phyloP scores from a whole-genome alignment of 2,797 vertebrate genomes.

The Rhinatrema bivittatum region DNA sequence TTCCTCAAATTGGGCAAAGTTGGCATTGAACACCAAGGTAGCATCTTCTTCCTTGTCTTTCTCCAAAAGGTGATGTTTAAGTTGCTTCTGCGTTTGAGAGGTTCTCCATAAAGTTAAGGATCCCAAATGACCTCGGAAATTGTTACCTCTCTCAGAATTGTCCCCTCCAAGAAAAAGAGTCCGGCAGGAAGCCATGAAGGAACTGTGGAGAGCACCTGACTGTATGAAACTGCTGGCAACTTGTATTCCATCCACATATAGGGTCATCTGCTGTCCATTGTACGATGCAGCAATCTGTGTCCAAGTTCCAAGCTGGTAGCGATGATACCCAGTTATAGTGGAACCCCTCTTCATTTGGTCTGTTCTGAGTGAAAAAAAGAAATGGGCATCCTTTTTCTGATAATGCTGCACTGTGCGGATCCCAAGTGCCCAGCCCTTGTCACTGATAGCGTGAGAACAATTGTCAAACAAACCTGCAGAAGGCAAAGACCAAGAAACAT shows the following conservation, averaged over 20 bases:
- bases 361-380: conserved; percentile 88
- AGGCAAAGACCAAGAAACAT: not conserved
- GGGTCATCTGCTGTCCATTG: conserved; percentile 67
- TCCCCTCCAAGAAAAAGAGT: conserved; percentile 80
- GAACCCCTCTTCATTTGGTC: conserved; percentile 73
- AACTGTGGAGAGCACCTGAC: conserved; percentile 74
- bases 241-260: conserved; percentile 80
- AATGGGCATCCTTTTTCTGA: conserved; percentile 72
- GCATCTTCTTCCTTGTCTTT: conserved; percentile 14
- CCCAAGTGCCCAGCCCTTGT: conserved; percentile 91
- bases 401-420: conserved; percentile 63
- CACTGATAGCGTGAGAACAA: conserved; percentile 78
- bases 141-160: conserved; percentile 56
- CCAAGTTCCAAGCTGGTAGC: conserved; percentile 71
- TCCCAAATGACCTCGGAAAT: conserved; percentile 77
- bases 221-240: conserved; percentile 71
- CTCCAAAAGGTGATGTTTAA: conserved; percentile 49
- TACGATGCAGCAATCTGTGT: conserved; percentile 83
- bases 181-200: conserved; percentile 85
- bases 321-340: conserved; percentile 58
- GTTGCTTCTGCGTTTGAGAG: conserved; percentile 55
- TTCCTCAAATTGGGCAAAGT: conserved; percentile 59
- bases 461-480: conserved; percentile 85
- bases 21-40: conserved; percentile 50
- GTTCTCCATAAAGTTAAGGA: conserved; percentile 67